Base-by-base conservation (phyloP, 2,113 vertebrate species). In the Reinhardtius hippoglossoides region DNA sequence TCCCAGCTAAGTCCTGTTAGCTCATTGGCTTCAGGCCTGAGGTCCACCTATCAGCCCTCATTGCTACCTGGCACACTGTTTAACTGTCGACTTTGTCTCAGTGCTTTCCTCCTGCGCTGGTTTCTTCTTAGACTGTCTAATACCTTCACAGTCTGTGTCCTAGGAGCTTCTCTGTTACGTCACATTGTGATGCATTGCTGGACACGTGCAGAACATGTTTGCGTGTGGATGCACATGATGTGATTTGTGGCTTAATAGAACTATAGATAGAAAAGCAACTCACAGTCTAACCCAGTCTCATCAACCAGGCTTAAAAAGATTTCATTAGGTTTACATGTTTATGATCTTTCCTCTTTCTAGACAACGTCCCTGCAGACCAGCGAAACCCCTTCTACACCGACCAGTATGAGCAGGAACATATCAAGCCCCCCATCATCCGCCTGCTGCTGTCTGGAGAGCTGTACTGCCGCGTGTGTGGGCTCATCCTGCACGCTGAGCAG, bases 331-430 rank as follows among this genome's bases (percentile, higher is more conserved):
- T 6, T 5, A 48, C 13, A 16, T 76, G 65, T 27, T 59, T 46
- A 27, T n/a, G 27, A 18, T 67, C 6, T 8, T 54, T 63, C 18
- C 55, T 72, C 2, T 72, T 9, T 63, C 14, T 90, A 99, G 98
- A 99, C 85, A 95, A 97, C 40, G 93, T 98, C 92, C 98, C 97
- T 0, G 92, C 95, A 76, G 97, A 98, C 72, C 95, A 99, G 88
- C 94, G 94, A 74, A 96, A 98, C 87, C 97, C 97, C 0, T 99
- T 99, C 76, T 99, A 99, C 83, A 94, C 94, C 0, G 98, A 99
- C 66, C 98, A 99, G 71, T 99, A 99, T 58, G 96, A 98, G 63
- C 97, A 98, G 78, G 97, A 99, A 56, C 98, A 99, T 86, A 98
- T 99, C 81, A 99, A 99, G 56, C 98, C 98, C 0, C 95, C 94